phyloP scores from a whole-genome alignment of 2,888 invertebrate species.

The Parasteatoda lunata region DNA sequence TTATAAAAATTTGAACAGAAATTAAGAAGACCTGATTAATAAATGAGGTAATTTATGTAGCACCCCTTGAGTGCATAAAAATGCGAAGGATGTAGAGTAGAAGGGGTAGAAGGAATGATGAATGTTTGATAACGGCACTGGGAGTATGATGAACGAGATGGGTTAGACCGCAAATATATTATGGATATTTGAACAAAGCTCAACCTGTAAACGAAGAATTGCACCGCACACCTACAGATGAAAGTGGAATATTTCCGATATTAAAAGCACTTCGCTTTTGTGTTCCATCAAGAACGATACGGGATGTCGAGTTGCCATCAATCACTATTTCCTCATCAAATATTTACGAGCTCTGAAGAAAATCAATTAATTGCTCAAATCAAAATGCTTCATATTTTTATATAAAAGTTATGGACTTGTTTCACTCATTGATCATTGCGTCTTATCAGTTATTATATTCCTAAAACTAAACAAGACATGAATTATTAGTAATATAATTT shows the following conservation, averaged over 20 bases:
- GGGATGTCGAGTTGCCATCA: not conserved
- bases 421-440: no score
- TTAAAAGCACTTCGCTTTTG: constrained; percentile 49
- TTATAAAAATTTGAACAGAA: not conserved
- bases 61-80: constrained; percentile 63
- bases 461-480: no score
- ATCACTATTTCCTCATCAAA: not conserved
- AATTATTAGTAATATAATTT: no score
- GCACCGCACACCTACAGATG: constrained; percentile 58
- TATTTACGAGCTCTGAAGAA: constrained; percentile 24
- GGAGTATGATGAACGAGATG: constrained; percentile 65
- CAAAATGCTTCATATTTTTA: no score
- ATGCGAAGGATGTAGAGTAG: constrained; percentile 41
- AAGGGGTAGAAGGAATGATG: constrained; percentile 63
- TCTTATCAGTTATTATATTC: no score
- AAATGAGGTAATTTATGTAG: constrained; percentile 20
- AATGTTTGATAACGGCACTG: constrained; percentile 64
- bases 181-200: constrained; percentile 65
- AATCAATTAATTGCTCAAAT: constrained; percentile 33
- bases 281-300: not conserved
- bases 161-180: constrained; percentile 66
- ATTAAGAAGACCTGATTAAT: not conserved
- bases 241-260: constrained; percentile 48
- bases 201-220: constrained; percentile 60
- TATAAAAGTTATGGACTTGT: no score